Percentiles rank a stretch among this genome's conserved stretches.
phyloP scores from a whole-genome alignment of 2,888 invertebrate species.

The Eulithis testata region DNA sequence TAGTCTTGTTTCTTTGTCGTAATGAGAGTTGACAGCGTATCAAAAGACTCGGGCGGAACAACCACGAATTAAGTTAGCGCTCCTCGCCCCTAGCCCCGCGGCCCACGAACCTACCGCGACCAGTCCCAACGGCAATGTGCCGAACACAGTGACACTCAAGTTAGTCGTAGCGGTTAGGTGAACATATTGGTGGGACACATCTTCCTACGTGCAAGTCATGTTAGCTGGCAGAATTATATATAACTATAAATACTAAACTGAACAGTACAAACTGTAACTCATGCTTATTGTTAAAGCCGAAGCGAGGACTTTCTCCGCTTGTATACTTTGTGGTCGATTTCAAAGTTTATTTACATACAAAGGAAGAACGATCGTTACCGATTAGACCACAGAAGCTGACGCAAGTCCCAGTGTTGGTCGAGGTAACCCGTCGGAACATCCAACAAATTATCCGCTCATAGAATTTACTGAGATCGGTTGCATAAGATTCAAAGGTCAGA shows the following conservation, averaged over 20 bases:
- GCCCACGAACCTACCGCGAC: conserved; percentile 19
- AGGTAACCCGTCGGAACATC: conserved; percentile 46
- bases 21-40: conserved; percentile 78
- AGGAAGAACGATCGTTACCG: conserved; percentile 38
- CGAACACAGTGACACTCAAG: conserved; percentile 48
- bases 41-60: conserved; percentile 55
- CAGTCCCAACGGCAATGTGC: conserved; percentile 8
- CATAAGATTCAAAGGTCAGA: conserved; percentile 65
- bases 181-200: conserved; percentile 54
- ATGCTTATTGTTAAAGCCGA: conserved; percentile 75
- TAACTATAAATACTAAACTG: conserved; percentile 62
- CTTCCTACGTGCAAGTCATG: conserved; percentile 66
- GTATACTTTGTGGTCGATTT: conserved; percentile 45
- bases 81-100: conserved; percentile 25
- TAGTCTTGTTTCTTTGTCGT: conserved; percentile 77
- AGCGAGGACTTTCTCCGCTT: conserved; percentile 61
- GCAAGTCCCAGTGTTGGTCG: conserved; percentile 64
- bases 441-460: conserved; percentile 30
- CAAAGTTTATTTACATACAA: conserved; percentile 47
- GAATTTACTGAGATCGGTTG: conserved; percentile 64
- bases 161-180: conserved; percentile 78
- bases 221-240: conserved; percentile 64
- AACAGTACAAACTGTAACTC: conserved; percentile 72
- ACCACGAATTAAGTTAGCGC: conserved; percentile 66
- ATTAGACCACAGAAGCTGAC: conserved; percentile 53